Percentiles rank a stretch among this genome's conserved stretches.
Conservation (phyloP, 2,797 vertebrate genomes). For the Ctenopoma multispine region DNA sequence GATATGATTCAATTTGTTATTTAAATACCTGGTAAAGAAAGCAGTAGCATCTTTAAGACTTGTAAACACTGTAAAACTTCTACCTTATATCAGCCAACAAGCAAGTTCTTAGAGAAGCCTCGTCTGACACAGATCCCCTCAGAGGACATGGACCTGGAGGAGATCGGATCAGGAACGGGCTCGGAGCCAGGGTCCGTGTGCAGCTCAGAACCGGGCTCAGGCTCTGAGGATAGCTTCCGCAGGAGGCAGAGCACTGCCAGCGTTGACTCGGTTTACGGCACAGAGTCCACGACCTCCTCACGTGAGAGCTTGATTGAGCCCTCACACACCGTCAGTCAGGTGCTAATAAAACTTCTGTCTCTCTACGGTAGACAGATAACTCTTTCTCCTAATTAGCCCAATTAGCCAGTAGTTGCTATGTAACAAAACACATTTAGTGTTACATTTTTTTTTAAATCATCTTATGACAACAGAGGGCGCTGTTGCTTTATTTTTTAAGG, state of each 20-base stretch:
- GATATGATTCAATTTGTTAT: neutral
- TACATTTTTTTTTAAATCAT: no score
- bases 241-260: slow-evolving; percentile 67
- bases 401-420: no score
- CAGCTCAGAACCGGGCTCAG: slow-evolving; percentile 66
- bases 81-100: slow-evolving; percentile 66
- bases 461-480: slow-evolving; percentile 74
- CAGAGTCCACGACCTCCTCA: slow-evolving; percentile 75
- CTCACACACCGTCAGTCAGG: slow-evolving; percentile 64
- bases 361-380: neutral
- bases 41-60: neutral
- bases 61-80: slow-evolving; percentile 19
- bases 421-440: no score
- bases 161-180: slow-evolving; percentile 70
- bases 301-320: slow-evolving; percentile 70
- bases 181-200: slow-evolving; percentile 67
- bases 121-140: slow-evolving; percentile 89
- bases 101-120: slow-evolving; percentile 85
- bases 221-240: slow-evolving; percentile 64
- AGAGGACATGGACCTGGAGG: slow-evolving; percentile 89
- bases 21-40: neutral
- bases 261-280: slow-evolving; percentile 75
- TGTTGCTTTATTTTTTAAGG: slow-evolving; percentile 50
- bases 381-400: no score
- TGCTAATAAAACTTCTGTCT: slow-evolving; percentile 24